Conservation (phyloP, 2,797 vertebrate genomes). For the Anguilla obscura region DNA sequence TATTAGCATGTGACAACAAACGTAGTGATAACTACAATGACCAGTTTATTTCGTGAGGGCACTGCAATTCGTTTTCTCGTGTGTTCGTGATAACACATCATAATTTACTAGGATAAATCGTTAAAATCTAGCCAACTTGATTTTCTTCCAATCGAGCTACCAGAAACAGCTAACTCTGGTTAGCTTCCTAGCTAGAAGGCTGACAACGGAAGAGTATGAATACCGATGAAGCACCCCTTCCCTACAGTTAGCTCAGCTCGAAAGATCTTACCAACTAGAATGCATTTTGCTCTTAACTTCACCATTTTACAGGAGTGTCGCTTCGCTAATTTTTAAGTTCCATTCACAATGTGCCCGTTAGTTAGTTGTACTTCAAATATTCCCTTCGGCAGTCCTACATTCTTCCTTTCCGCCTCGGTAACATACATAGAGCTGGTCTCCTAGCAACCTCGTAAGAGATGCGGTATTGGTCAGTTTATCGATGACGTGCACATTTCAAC, state of each 20-base stretch:
- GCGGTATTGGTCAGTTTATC: conserved; percentile 51
- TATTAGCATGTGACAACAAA: neutral
- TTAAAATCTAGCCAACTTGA: neutral
- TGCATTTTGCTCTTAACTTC: conserved; percentile 73
- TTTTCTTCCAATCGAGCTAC: neutral
- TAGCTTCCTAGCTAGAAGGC: conserved; percentile 38
- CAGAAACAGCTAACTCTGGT: neutral
- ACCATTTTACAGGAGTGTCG: conserved; percentile 58
- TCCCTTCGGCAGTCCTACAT: neutral
- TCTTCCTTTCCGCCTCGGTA: conserved; percentile 40
- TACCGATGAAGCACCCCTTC: neutral
- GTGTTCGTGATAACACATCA: neutral
- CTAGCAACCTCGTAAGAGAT: conserved; percentile 54
- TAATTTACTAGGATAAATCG: neutral
- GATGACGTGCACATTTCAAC: neutral
- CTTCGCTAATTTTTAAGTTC: neutral
- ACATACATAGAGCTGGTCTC: conserved; percentile 58
- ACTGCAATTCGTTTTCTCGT: neutral
- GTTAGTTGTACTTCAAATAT: neutral
- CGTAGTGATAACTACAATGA: neutral
- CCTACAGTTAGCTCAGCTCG: neutral
- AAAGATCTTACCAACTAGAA: conserved; percentile 67
- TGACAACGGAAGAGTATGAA: neutral
- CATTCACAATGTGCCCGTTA: neutral
- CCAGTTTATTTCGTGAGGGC: neutral